Evolutionary conservation across 2,113 vertebrate genomes (phyloP).

Genomic region (Urocynchramus pylzowi): DNA sequence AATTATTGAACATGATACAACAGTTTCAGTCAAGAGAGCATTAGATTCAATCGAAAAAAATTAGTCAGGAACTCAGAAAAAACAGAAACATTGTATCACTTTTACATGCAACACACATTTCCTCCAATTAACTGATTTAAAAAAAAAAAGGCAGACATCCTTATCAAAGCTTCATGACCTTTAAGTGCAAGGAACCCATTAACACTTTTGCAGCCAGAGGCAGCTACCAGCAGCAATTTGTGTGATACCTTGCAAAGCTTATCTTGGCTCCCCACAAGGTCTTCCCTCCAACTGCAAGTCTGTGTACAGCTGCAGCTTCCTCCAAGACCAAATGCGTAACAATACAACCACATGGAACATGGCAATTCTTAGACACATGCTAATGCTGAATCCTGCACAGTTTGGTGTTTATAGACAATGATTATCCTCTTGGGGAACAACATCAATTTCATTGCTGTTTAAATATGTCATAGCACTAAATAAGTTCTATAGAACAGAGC

Average conservation of each 20-base stretch:
- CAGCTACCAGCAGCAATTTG: background rate
- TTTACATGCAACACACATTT: background rate
- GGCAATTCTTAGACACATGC: background rate
- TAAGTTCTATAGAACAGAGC: background rate
- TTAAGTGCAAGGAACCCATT: background rate
- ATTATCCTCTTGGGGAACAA: background rate
- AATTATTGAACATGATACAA: background rate
- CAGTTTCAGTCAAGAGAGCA: background rate
- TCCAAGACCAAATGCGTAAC: background rate
- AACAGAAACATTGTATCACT: background rate
- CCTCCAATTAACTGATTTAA: background rate
- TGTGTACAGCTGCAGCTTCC: background rate
- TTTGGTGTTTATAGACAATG: background rate
- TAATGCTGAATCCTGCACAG: background rate
- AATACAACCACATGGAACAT: rapidly evolving
- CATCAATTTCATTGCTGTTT: background rate
- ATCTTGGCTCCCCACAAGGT: background rate
- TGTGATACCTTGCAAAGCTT: background rate
- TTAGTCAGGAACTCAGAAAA: background rate
- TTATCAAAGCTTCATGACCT: background rate
- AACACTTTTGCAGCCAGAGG: background rate
- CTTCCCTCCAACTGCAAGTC: background rate
- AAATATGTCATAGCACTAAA: background rate
- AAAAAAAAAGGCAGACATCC: background rate
- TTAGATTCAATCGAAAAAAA: background rate